Conservation (phyloP, 2,113 vertebrate species). For the Dicentrarchus labrax region DNA sequence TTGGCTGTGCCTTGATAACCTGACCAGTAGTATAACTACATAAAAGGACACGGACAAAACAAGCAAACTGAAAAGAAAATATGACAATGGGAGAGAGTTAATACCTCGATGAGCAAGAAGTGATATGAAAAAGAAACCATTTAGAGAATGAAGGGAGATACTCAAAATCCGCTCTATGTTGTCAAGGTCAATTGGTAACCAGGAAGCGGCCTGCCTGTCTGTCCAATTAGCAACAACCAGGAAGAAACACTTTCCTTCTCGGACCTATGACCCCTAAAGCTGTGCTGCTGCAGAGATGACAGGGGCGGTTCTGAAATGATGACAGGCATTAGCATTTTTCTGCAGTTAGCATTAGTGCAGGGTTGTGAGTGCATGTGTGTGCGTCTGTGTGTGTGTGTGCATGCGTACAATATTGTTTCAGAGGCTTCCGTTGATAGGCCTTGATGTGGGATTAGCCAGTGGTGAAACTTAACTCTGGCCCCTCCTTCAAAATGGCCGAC, state of each 20-base stretch:
- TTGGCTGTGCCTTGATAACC: not conserved
- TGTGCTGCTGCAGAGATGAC: constrained; percentile 77
- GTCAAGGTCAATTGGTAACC: constrained; percentile 80
- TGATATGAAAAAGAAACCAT: constrained; percentile 32
- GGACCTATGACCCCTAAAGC: constrained; percentile 79
- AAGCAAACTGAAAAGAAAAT: constrained; percentile 14
- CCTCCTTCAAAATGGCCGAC: constrained; percentile 83
- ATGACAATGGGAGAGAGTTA: not conserved
- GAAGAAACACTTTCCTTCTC: constrained; percentile 74
- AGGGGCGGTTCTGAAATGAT: constrained; percentile 81
- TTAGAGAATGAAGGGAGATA: constrained; percentile 41
- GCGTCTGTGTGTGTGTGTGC: constrained; percentile 35
- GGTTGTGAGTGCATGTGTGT: constrained; percentile 59
- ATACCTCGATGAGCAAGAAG: not conserved
- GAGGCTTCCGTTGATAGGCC: constrained; percentile 69
- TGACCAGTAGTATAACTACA: not conserved
- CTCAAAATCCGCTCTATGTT: constrained; percentile 61
- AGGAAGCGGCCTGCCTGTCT: constrained; percentile 72
- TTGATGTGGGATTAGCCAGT: constrained; percentile 78
- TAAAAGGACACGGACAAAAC: not conserved
- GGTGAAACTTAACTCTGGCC: constrained; percentile 71
- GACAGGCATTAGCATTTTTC: constrained; percentile 84
- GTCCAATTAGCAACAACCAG: constrained; percentile 83
- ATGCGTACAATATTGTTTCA: constrained; percentile 70
- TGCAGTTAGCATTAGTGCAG: constrained; percentile 79